Percentiles rank a stretch among this genome's conserved stretches.
phyloP scores from a whole-genome alignment of 2,113 vertebrate genomes.

The Phaethornis superciliosus region DNA sequence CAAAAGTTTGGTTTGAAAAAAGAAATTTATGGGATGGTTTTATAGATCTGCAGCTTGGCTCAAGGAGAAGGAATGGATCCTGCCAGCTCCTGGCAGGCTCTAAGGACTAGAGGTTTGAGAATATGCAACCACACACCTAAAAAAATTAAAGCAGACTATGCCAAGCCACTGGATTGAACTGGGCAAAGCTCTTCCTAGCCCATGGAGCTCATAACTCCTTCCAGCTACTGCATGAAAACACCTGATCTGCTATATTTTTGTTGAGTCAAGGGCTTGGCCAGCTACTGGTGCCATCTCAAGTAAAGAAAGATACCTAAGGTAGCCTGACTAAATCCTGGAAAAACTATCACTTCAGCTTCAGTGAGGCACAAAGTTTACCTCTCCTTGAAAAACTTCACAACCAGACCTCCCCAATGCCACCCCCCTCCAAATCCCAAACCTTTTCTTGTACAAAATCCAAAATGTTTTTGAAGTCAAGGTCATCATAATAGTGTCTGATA shows the following conservation, averaged over 20 bases:
- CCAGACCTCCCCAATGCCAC: rapidly evolving
- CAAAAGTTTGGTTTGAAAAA: neutral
- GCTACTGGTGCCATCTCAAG: neutral
- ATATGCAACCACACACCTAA: neutral
- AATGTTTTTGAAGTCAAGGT: constrained; percentile 94
- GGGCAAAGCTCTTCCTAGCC: neutral
- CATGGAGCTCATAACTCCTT: neutral
- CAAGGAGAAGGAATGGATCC: neutral
- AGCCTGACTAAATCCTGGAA: neutral
- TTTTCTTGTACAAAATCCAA: constrained; percentile 90
- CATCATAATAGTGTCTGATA: constrained; percentile 91
- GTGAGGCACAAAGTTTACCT: rapidly evolving
- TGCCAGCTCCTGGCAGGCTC: neutral
- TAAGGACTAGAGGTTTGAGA: neutral
- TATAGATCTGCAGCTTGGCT: neutral
- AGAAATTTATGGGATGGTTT: neutral
- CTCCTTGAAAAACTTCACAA: neutral
- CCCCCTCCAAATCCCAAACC: constrained; percentile 52
- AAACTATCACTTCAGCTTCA: neutral
- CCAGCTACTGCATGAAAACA: neutral
- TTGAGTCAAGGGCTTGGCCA: neutral
- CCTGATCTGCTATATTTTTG: neutral
- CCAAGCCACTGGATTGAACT: neutral
- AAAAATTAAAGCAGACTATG: neutral
- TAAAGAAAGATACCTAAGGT: too few species aligned